Evolutionary conservation across 2,797 vertebrate species (phyloP).

Genomic region (Tragopan temminckii): DNA sequence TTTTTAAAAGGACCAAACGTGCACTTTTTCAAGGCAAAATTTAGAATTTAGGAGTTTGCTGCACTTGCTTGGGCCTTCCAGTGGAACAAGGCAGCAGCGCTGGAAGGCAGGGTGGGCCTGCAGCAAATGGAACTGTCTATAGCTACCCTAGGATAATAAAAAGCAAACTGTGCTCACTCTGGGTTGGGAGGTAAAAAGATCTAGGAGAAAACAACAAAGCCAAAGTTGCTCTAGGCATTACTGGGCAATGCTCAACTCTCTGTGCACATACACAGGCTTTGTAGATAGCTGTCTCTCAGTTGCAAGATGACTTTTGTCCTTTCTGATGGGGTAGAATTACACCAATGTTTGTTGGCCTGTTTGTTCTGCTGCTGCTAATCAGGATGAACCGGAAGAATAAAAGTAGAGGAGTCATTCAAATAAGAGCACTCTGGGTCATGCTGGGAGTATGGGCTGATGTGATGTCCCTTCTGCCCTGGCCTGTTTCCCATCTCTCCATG

Average conservation of each 20-base stretch:
- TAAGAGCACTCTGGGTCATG: not conserved
- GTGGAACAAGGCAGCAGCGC: accelerated
- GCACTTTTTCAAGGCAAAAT: not conserved
- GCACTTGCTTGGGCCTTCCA: not conserved
- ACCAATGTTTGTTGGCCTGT: conserved; percentile 2
- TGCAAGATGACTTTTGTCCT: conserved; percentile 20
- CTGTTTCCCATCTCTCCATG: not conserved
- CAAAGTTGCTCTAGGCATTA: not conserved
- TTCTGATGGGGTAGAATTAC: not conserved
- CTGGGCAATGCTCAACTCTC: not conserved
- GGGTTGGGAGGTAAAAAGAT: not conserved
- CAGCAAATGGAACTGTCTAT: not conserved
- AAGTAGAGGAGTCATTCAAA: not conserved
- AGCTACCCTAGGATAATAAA: not conserved
- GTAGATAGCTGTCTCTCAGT: not conserved
- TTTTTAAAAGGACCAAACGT: not conserved
- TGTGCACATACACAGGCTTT: not conserved
- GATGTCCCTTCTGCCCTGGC: conserved; percentile 11
- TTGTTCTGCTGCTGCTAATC: conserved; percentile 25
- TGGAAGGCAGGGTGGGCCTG: not conserved
- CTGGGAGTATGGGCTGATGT: conserved; percentile 10
- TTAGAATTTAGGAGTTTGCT: not conserved
- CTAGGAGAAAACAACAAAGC: not conserved
- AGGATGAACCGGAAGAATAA: conserved; percentile 48
- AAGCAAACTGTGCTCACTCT: not conserved